These are phyloP conservation scores for Trichogramma dendrolimi DNA, from an alignment of 2,888 invertebrate species.

Conservation along the genomic window DNA sequence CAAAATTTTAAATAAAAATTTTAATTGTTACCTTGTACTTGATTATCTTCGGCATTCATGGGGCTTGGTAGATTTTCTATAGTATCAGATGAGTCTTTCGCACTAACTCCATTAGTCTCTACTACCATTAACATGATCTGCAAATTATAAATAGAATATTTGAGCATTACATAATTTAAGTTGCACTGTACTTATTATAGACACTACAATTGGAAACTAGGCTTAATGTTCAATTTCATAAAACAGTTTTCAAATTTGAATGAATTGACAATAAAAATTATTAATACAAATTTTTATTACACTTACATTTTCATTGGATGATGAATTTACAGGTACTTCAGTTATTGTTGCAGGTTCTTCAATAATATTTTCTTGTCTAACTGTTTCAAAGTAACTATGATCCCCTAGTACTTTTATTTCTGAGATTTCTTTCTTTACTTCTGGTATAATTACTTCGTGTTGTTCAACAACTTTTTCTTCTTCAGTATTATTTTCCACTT, in stretches of 20 bases:
- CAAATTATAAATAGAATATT: constrained; percentile 33
- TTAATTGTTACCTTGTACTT: constrained; percentile 21
- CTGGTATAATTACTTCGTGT: constrained; percentile 27
- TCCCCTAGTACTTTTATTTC: constrained; percentile 43
- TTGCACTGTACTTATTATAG: constrained; percentile 10
- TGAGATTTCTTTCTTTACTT: constrained; percentile 27
- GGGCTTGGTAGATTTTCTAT: constrained; percentile 21
- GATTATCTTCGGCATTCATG: constrained; percentile 12
- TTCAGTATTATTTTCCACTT: constrained; percentile 39
- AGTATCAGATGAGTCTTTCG: constrained; percentile 43
- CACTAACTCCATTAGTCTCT: constrained; percentile 44
- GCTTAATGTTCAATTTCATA: constrained; percentile 23
- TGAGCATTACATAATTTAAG: constrained; percentile 30
- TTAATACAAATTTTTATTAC: constrained; percentile 8
- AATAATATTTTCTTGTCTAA: constrained; percentile 34
- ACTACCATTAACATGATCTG: constrained; percentile 50
- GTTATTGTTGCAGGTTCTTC: constrained; percentile 30
- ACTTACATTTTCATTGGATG: constrained; percentile 43
- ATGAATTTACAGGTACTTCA: constrained; percentile 34
- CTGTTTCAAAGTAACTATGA: constrained; percentile 46
- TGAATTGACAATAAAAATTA: background rate
- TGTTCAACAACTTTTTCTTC: constrained; percentile 31
- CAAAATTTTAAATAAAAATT: background rate
- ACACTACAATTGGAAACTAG: constrained; percentile 20
- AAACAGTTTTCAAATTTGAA: background rate